Base-by-base conservation (phyloP, 2,888 invertebrate genomes). In the Yponomeuta sedellus region DNA sequence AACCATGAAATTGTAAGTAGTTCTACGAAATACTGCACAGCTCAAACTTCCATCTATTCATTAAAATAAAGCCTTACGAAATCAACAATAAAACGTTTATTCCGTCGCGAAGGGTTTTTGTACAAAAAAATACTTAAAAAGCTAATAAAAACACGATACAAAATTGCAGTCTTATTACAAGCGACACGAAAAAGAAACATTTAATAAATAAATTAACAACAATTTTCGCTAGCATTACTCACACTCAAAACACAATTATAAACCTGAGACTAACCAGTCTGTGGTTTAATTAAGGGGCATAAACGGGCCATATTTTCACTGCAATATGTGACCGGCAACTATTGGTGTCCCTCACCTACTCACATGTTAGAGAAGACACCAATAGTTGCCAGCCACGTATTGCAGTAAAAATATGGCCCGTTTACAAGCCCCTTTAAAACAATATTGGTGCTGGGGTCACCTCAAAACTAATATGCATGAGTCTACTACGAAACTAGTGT, bases 101-200 rank as follows among this genome's bases (percentile, higher is more conserved):
- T 61, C 28, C 22, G 39, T 44, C 34, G 22, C 61, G 16, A 52
- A 16, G 79, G 76, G 77, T 72, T 81, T 84, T 88, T 89, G 88
- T 88, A 88, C 88, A 52, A 52, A 52, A 52, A 52, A 16, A 52
- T 52, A 52, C 44, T 52, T 52, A 52, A 16, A 52, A 52, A 52
- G 44, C 44, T 52, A 52, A 52, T 52, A 52, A 52, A 52, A 52
- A 52, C 44, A 52, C 4, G 44, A 16, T 16, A 52, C 44, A 52
- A 10, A 4, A 16, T 52, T 52, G 44, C 68, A 67, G 68, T 68
- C 52, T 64, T 25, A 64, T 64, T 52, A 10, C 12, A 20, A 64
- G 25, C 19, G 10, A 19, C 8, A 65, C 20, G 12, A 65, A 34
- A 22, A 58, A 20, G 19, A 25, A 25, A 64, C 16, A 62, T 62